A percentile compares a stretch with the other conserved stretches of the same genome.
Conservation (phyloP, 64 coral and sea anemone genomes). For the Exaiptasia diaphana region DNA sequence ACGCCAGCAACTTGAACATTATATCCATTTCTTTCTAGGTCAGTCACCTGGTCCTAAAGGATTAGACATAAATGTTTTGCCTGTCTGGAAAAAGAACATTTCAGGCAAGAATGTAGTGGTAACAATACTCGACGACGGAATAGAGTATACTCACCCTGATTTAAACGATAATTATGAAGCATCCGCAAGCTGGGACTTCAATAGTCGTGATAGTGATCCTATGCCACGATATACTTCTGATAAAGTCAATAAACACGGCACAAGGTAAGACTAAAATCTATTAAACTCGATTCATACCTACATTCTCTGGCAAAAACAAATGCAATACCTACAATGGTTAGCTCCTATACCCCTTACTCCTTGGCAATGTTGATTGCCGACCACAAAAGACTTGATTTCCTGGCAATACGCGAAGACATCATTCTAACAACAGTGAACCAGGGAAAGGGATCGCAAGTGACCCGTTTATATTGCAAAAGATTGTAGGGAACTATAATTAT, state of each 20-base stretch:
- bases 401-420: no score
- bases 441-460: no score
- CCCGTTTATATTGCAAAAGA: no score
- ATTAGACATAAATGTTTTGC: conserved; percentile 86
- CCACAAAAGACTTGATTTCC: no score
- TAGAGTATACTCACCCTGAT: conserved; percentile 95
- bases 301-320: neutral
- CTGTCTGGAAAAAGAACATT: conserved; percentile 85
- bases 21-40: conserved; percentile 35
- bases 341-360: no score
- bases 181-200: conserved; percentile 87
- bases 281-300: neutral
- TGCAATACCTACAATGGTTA: neutral
- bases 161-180: conserved; percentile 78
- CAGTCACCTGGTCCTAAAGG: conserved; percentile 83
- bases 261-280: conserved; percentile 77
- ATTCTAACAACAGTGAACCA: no score
- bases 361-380: no score
- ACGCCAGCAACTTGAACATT: neutral
- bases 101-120: conserved; percentile 85
- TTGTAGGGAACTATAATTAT: no score
- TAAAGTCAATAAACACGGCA: conserved; percentile 98
- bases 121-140: conserved; percentile 94
- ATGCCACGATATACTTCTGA: conserved; percentile 71
- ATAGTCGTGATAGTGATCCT: conserved; percentile 75